Conservation (phyloP, 2,113 vertebrate species). For the Artemisiospiza belli region DNA sequence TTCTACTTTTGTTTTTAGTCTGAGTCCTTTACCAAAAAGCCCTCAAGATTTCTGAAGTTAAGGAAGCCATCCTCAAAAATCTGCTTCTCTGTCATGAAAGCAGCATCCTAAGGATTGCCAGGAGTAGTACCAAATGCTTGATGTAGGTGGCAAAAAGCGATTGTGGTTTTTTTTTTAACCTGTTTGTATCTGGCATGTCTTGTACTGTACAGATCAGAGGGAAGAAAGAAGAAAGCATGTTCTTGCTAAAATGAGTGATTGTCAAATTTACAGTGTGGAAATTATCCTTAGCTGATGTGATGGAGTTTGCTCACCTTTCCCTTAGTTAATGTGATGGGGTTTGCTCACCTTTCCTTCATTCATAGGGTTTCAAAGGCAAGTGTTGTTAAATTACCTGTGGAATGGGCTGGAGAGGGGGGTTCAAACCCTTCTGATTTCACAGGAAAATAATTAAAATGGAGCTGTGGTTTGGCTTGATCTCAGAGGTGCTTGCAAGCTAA, state of each 20-base stretch:
- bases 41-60: neutral
- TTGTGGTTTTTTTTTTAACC: neutral
- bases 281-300: neutral
- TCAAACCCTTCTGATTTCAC: neutral
- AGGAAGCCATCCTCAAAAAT: neutral
- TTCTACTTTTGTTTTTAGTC: neutral
- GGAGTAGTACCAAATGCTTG: neutral
- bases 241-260: neutral
- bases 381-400: neutral
- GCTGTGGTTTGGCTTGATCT: neutral
- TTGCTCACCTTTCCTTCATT: neutral
- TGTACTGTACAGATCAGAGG: neutral
- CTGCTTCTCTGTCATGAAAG: neutral
- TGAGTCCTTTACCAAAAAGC: neutral
- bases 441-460: neutral
- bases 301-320: neutral
- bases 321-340: neutral
- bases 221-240: neutral
- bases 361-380: neutral
- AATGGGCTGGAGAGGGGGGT: neutral
- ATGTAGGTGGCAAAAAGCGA: neutral
- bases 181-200: neutral
- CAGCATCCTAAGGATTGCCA: neutral
- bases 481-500: constrained; percentile 11
- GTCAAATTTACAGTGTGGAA: neutral